A percentile compares a stretch with the other conserved stretches of the same genome.
phyloP scores from a whole-genome alignment of 2,888 invertebrate genomes.

The Drosophila macrospina region DNA sequence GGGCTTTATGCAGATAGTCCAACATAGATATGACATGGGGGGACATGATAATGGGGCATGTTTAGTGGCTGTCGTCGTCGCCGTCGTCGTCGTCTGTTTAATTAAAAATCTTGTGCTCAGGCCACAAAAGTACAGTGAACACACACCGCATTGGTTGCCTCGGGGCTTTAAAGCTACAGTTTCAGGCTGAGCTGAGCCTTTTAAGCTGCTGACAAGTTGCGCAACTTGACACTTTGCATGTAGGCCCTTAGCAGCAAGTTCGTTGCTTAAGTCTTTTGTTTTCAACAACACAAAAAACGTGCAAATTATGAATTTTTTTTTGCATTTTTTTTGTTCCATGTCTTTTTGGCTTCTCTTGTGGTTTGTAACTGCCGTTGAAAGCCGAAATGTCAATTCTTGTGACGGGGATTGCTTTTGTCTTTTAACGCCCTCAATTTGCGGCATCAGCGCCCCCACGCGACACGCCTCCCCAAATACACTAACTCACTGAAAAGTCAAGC shows the following conservation, averaged over 20 bases:
- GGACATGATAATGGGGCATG: conserved; percentile 80
- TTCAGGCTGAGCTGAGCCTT: conserved; percentile 25
- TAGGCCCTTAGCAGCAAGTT: conserved; percentile 76
- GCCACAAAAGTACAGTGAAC: conserved; percentile 39
- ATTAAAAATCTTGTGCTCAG: conserved; percentile 62
- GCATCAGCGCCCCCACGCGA: conserved; percentile 52
- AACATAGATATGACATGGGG: conserved; percentile 73
- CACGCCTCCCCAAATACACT: conserved; percentile 34
- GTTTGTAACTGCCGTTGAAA: conserved; percentile 61
- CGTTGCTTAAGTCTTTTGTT: conserved; percentile 79
- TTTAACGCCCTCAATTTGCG: conserved; percentile 69
- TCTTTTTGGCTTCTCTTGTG: conserved; percentile 4
- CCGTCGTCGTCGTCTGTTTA: conserved; percentile 52
- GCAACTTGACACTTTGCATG: conserved; percentile 81
- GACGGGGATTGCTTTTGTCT: conserved; percentile 76
- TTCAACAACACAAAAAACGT: conserved; percentile 77
- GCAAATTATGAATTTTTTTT: conserved; percentile 75
- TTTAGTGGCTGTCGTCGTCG: conserved; percentile 71
- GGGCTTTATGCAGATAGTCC: conserved; percentile 72
- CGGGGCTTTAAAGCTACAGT: conserved; percentile 9
- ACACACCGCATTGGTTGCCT: conserved; percentile 19
- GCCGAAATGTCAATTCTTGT: conserved; percentile 77
- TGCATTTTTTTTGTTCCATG: not conserved
- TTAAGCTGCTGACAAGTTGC: conserved; percentile 71
- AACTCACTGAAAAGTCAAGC: conserved; percentile 2